Evolutionary conservation across 2,797 vertebrate genomes (phyloP).

Genomic region (Schizopygopsis malacanthus): DNA sequence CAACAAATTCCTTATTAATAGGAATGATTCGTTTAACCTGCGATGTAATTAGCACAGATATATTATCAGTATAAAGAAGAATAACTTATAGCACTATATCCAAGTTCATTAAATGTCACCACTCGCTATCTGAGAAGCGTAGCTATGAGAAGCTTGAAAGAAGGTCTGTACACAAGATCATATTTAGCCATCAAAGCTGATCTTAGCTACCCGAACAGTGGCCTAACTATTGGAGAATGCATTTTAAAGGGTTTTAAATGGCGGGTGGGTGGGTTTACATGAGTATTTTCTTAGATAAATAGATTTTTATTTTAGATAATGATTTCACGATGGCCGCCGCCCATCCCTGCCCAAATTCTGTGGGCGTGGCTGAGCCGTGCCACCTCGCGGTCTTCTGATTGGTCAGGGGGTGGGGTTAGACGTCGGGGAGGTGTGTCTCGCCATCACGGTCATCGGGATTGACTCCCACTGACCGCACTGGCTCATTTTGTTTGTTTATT

Average conservation of each 20-base stretch:
- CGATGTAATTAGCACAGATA: slow-evolving; percentile 76
- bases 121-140: slow-evolving; percentile 75
- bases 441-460: slow-evolving; percentile 65
- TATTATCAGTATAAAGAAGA: slow-evolving; percentile 77
- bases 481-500: slow-evolving; percentile 64
- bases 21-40: slow-evolving; percentile 78
- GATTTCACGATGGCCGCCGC: slow-evolving; percentile 55
- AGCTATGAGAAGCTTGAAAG: slow-evolving; percentile 64
- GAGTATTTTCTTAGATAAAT: neutral
- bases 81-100: slow-evolving; percentile 85
- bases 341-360: slow-evolving; percentile 56
- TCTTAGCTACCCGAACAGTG: slow-evolving; percentile 55
- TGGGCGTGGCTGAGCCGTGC: slow-evolving; percentile 75
- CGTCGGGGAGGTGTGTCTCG: slow-evolving; percentile 62
- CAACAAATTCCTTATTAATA: slow-evolving; percentile 80
- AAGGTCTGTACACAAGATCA: slow-evolving; percentile 62
- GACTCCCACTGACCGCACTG: slow-evolving; percentile 35
- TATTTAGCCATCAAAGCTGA: slow-evolving; percentile 42
- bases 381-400: slow-evolving; percentile 55
- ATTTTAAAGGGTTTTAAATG: slow-evolving; percentile 65
- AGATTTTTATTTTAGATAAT: slow-evolving; percentile 36
- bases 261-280: slow-evolving; percentile 32
- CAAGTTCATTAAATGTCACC: slow-evolving; percentile 77
- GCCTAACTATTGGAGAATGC: slow-evolving; percentile 65
- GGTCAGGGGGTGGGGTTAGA: slow-evolving; percentile 55